Evolutionary conservation across 2,797 vertebrate species (phyloP).

Genomic region (Ambastaia sidthimunki): DNA sequence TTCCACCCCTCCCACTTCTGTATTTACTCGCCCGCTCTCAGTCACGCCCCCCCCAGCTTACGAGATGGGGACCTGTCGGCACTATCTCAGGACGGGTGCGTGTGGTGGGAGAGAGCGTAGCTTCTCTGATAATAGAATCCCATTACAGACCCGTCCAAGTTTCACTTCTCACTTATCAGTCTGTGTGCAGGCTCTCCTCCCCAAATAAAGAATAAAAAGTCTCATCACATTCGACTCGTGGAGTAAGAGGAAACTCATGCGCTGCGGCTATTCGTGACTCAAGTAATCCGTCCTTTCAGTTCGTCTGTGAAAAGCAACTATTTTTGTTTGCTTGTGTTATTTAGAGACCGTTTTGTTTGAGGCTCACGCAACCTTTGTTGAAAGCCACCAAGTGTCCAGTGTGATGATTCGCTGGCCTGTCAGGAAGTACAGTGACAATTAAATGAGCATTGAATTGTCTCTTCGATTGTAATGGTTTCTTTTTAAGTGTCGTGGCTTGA

Average conservation of each 20-base stretch:
- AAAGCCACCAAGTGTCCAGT: slow-evolving; percentile 16
- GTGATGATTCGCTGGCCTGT: slow-evolving; percentile 13
- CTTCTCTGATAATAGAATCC: slow-evolving; percentile 74
- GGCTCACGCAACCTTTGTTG: background rate
- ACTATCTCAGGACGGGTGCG: slow-evolving; percentile 52
- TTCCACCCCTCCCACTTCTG: slow-evolving; percentile 19
- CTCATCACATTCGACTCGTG: slow-evolving; percentile 34
- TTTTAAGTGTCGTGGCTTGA: slow-evolving; percentile 25
- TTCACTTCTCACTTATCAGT: slow-evolving; percentile 73
- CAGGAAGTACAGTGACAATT: slow-evolving; percentile 41
- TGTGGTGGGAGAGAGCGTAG: slow-evolving; percentile 28
- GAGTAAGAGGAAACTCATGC: slow-evolving; percentile 23
- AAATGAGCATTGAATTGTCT: slow-evolving; percentile 45
- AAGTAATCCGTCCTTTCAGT: slow-evolving; percentile 35
- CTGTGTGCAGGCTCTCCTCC: slow-evolving; percentile 63
- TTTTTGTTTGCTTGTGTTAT: slow-evolving; percentile 22
- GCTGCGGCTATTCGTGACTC: slow-evolving; percentile 6
- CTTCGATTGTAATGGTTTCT: slow-evolving; percentile 41
- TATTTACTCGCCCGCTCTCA: background rate
- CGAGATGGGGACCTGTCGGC: slow-evolving; percentile 51
- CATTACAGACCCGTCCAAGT: slow-evolving; percentile 68
- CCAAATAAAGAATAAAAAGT: slow-evolving; percentile 38
- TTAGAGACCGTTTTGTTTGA: background rate
- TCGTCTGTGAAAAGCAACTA: slow-evolving; percentile 25
- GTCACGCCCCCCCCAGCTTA: slow-evolving; percentile 34